Conservation (phyloP, 2,113 vertebrate species). For the Phaetusa simplex region DNA sequence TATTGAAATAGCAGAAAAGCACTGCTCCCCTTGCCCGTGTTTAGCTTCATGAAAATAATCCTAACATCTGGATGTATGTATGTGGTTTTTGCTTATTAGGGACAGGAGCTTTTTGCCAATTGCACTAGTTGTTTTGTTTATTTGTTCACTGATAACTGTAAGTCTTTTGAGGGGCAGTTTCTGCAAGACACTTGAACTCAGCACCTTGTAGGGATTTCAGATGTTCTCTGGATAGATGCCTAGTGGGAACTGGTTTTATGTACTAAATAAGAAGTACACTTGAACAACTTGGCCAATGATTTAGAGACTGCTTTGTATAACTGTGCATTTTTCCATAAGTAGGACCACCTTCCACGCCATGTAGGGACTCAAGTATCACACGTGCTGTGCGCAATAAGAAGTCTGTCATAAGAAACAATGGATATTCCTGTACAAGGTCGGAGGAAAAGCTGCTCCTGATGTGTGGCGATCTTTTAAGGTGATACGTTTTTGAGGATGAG, state of each 20-base stretch:
- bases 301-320: not conserved
- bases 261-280: not conserved
- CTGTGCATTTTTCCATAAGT: not conserved
- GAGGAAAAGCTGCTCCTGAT: not conserved
- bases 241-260: not conserved
- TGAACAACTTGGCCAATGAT: not conserved
- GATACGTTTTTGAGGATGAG: not conserved
- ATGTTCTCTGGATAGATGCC: not conserved
- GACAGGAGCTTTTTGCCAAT: not conserved
- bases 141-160: not conserved
- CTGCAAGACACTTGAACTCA: not conserved
- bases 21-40: not conserved
- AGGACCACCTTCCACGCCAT: not conserved
- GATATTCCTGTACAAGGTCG: not conserved
- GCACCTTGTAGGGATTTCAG: not conserved
- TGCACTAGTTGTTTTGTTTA: not conserved
- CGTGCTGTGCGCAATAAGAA: rapidly evolving
- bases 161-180: not conserved
- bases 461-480: not conserved
- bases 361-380: not conserved
- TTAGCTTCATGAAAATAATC: not conserved
- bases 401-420: not conserved
- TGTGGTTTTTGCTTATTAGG: not conserved
- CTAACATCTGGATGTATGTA: not conserved
- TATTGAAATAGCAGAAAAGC: not conserved